A percentile compares a stretch with the other conserved stretches of the same genome.
phyloP scores from a whole-genome alignment of 2,797 vertebrate genomes.

The Gobio occitaniae region DNA sequence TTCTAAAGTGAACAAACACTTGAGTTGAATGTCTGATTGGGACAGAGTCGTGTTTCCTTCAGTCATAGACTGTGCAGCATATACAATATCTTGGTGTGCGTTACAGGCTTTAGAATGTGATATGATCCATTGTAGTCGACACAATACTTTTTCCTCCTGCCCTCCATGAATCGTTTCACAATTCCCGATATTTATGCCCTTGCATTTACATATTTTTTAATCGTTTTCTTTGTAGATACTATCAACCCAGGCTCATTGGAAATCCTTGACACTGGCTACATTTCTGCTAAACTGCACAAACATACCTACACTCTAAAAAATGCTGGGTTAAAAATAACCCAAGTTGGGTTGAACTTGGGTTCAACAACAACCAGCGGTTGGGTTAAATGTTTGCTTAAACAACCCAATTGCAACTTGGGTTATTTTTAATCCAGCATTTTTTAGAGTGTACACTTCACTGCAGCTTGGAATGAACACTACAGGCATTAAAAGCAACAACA shows the following conservation, averaged over 20 bases:
- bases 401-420: no score
- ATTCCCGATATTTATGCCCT: not conserved
- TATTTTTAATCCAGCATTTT: no score
- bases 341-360: no score
- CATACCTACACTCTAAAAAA: not conserved
- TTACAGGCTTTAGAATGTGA: not conserved
- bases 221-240: not conserved
- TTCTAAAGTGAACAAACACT: not conserved
- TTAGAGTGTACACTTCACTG: not conserved
- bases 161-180: not conserved
- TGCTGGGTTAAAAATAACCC: no score
- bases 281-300: not conserved
- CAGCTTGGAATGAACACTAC: not conserved
- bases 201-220: not conserved
- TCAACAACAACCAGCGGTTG: no score
- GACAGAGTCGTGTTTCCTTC: not conserved
- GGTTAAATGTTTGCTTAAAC: no score
- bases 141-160: not conserved
- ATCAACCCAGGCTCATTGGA: not conserved
- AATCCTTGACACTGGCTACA: not conserved
- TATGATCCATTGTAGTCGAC: not conserved
- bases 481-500: not conserved
- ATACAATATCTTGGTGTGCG: not conserved
- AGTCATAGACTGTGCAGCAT: not conserved
- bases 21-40: not conserved